phyloP scores from a whole-genome alignment of 1,140 invertebrate genomes.

The Brachionus paranguensis region DNA sequence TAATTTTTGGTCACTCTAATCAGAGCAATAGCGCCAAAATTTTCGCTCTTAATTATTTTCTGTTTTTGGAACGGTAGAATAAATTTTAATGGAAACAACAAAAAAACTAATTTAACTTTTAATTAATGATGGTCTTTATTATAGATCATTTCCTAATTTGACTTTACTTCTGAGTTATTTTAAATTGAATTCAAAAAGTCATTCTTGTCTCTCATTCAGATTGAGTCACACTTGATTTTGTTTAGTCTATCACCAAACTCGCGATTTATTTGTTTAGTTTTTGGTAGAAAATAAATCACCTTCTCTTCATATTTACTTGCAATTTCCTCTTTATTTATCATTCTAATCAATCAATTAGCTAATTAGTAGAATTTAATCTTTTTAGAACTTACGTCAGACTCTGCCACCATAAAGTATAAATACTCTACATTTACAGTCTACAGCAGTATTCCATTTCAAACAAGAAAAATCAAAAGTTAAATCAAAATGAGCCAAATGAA shows the following conservation, averaged over 20 bases:
- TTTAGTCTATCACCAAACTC: background rate
- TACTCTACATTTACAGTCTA: background rate
- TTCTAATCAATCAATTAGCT: constrained; percentile 11
- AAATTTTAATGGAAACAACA: background rate
- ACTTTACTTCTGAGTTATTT: background rate
- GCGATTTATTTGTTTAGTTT: background rate
- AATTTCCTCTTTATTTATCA: constrained; percentile 10
- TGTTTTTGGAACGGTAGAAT: too few species aligned
- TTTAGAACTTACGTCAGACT: background rate
- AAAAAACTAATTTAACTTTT: background rate
- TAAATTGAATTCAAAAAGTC: background rate
- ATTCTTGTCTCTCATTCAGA: background rate
- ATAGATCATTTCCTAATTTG: background rate
- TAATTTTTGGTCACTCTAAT: too few species aligned
- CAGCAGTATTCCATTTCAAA: too few species aligned
- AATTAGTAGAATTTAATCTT: background rate
- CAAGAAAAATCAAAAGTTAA: too few species aligned
- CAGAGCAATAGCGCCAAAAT: too few species aligned
- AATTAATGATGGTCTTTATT: background rate
- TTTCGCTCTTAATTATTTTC: too few species aligned
- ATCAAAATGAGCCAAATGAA: background rate
- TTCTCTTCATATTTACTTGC: constrained; percentile 8
- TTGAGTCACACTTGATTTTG: background rate
- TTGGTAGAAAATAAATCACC: background rate
- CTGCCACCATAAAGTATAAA: background rate